Conservation (phyloP, 2,888 invertebrate genomes). For the Brachyptera putata region DNA sequence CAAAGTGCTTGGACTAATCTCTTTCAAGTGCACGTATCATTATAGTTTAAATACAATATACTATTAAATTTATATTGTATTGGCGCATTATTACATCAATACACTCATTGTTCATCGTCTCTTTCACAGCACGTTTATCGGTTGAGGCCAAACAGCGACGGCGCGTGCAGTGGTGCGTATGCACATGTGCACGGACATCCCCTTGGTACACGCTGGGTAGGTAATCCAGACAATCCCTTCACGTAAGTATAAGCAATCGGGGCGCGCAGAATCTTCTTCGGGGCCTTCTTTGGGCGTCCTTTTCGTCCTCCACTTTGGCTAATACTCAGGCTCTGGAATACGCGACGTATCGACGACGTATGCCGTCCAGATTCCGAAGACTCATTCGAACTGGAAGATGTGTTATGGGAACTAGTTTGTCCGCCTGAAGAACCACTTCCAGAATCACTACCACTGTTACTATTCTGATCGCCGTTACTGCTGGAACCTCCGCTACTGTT, state of each 20-base stretch:
- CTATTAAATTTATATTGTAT: too few species aligned
- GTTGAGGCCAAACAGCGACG: too few species aligned
- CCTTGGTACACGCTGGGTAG: constrained; percentile 70
- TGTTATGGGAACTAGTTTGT: constrained; percentile 48
- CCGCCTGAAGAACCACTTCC: constrained; percentile 46
- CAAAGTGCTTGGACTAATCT: too few species aligned
- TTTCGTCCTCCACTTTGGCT: constrained; percentile 42
- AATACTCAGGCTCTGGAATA: constrained; percentile 40
- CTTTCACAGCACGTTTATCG: too few species aligned
- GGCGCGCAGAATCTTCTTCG: constrained; percentile 70
- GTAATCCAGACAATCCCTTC: constrained; percentile 73
- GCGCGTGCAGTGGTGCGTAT: too few species aligned
- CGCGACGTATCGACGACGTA: constrained; percentile 39
- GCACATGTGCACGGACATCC: neutral
- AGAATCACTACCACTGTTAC: constrained; percentile 38
- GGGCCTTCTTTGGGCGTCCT: constrained; percentile 55
- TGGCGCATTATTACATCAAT: too few species aligned
- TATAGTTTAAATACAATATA: too few species aligned
- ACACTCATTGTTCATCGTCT: too few species aligned
- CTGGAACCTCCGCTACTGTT: neutral
- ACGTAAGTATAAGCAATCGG: constrained; percentile 78
- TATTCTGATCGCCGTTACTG: constrained; percentile 9
- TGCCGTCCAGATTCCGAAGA: constrained; percentile 56
- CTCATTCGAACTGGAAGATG: constrained; percentile 43
- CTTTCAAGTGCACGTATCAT: too few species aligned